Evolutionary conservation across 2,888 invertebrate species (phyloP).

Genomic region (Mythimna pallens): DNA sequence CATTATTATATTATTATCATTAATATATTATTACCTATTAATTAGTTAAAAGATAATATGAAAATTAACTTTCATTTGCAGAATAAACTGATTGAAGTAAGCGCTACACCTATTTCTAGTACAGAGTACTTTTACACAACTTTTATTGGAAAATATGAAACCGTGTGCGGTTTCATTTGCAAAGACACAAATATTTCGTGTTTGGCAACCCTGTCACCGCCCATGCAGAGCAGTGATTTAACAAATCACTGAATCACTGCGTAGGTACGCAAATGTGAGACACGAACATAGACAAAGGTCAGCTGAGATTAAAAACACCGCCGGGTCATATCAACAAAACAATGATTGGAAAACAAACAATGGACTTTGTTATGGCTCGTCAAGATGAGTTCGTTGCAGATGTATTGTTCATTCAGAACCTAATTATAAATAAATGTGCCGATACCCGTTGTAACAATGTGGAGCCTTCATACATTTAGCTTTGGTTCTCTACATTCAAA

Average conservation of each 20-base stretch:
- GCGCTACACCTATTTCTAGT: not conserved
- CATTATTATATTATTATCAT: too few species aligned
- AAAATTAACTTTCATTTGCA: not conserved
- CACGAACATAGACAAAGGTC: slow-evolving; percentile 75
- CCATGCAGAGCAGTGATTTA: slow-evolving; percentile 58
- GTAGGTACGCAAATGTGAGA: slow-evolving; percentile 70
- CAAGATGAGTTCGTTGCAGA: slow-evolving; percentile 63
- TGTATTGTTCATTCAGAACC: slow-evolving; percentile 69
- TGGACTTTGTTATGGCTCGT: slow-evolving; percentile 69
- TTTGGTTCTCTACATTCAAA: slow-evolving; percentile 33
- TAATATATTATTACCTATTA: too few species aligned
- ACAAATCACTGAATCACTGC: slow-evolving; percentile 70
- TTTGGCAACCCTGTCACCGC: slow-evolving; percentile 57
- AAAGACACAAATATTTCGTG: not conserved
- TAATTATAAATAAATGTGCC: slow-evolving; percentile 63
- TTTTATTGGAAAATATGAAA: not conserved
- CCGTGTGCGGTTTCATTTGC: not conserved
- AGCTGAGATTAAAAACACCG: slow-evolving; percentile 73
- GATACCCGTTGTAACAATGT: slow-evolving; percentile 46
- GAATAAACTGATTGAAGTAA: not conserved
- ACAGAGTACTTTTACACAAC: not conserved
- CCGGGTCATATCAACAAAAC: slow-evolving; percentile 66
- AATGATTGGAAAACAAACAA: slow-evolving; percentile 75
- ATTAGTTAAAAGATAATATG: too few species aligned
- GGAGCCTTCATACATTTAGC: slow-evolving; percentile 47